Evolutionary conservation across 2,113 vertebrate species (phyloP).

Genomic region (Cryptotis parvus): DNA sequence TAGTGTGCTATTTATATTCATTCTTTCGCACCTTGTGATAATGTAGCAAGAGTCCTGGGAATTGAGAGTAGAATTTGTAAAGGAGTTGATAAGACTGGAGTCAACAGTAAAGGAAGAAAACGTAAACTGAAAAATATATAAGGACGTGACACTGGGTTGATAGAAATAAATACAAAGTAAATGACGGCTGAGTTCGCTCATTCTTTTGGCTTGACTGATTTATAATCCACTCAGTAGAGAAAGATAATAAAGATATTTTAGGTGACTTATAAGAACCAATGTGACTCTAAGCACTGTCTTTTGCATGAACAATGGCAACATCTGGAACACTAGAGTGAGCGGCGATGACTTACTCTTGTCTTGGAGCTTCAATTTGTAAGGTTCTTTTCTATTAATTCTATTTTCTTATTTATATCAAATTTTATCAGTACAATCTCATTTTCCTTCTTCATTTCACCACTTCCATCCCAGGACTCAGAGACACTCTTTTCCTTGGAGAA

Average conservation of each 20-base stretch:
- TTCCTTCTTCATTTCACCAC: background rate
- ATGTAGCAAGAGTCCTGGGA: rapidly evolving
- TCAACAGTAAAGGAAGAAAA: background rate
- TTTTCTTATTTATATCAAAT: too few relatives aligned
- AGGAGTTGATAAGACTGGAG: background rate
- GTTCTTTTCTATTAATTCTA: too few relatives aligned
- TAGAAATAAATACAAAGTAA: background rate
- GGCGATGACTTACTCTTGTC: background rate
- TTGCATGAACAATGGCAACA: background rate
- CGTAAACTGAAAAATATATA: background rate
- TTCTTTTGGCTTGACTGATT: background rate
- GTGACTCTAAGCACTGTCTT: background rate
- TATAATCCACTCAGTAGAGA: background rate
- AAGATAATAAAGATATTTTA: background rate
- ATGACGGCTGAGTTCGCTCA: background rate
- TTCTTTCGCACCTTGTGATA: background rate
- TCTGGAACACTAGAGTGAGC: background rate
- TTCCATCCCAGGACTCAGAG: background rate
- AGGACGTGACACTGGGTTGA: background rate
- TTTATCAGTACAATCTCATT: too few relatives aligned
- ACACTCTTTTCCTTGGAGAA: background rate
- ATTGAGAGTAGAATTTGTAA: background rate
- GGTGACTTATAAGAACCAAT: too few relatives aligned
- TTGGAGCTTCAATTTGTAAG: background rate
- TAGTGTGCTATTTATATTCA: background rate